Conservation (phyloP, 2,797 vertebrate genomes). For the Natrix natrix region DNA sequence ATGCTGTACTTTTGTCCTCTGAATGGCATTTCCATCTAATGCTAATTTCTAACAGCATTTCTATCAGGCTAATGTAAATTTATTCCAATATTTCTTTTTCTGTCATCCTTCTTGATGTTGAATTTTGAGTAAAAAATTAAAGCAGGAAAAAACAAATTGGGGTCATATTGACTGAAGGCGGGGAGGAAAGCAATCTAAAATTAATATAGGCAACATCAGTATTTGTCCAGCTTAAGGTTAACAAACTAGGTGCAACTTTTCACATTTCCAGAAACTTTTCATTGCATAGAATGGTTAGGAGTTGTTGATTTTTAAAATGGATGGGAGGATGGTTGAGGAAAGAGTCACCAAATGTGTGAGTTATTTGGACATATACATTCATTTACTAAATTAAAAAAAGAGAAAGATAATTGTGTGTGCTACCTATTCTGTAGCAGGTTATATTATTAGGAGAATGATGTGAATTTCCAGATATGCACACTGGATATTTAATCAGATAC, state of each 20-base stretch:
- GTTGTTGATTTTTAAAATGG: background rate
- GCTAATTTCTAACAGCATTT: background rate
- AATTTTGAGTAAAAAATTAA: conserved; percentile 26
- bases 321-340: background rate
- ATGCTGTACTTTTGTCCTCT: background rate
- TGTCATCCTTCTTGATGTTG: background rate
- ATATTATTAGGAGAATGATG: background rate
- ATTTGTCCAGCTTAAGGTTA: background rate
- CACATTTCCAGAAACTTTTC: background rate
- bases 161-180: background rate
- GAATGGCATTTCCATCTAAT: background rate
- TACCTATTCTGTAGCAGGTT: background rate
- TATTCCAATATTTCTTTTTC: background rate
- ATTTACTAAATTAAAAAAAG: background rate
- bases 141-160: background rate
- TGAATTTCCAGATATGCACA: background rate
- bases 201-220: background rate
- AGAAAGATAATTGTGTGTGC: background rate
- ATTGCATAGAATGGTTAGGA: background rate
- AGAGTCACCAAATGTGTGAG: background rate
- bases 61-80: too few species aligned
- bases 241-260: background rate
- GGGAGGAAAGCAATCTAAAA: background rate
- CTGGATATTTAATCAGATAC: background rate
- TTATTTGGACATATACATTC: background rate